Evolutionary conservation across 2,888 invertebrate species (phyloP).

Genomic region (Drosophila crucigera): DNA sequence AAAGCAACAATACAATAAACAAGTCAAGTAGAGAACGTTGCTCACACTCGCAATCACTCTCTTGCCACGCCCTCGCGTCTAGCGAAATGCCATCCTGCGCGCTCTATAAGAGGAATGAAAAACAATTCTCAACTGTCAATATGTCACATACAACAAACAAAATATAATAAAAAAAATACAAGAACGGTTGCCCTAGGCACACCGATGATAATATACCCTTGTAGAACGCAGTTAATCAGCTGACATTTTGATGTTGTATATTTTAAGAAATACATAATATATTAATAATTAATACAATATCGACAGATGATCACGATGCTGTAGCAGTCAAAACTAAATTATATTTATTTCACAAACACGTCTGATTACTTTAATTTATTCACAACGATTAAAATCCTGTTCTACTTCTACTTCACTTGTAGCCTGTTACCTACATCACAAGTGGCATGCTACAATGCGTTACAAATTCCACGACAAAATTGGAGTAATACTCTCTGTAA

Average conservation of each 20-base stretch:
- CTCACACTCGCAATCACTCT: slow-evolving; percentile 1
- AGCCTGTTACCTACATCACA: not conserved
- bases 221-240: not conserved
- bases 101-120: slow-evolving; percentile 34
- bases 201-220: not conserved
- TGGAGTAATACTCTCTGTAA: not conserved
- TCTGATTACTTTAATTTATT: not conserved
- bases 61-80: not conserved
- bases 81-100: slow-evolving; percentile 21
- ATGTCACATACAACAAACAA: slow-evolving; percentile 35
- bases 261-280: not conserved
- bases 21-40: slow-evolving; percentile 12
- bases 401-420: too few species aligned
- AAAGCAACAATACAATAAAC: slow-evolving; percentile 39
- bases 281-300: not conserved
- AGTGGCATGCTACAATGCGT: not conserved
- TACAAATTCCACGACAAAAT: not conserved
- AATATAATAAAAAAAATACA: not conserved
- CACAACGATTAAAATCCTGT: not conserved
- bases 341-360: not conserved
- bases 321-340: not conserved
- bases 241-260: not conserved
- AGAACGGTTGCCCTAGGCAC: not conserved
- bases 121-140: slow-evolving; percentile 64
- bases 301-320: not conserved